A percentile compares a stretch with the other conserved stretches of the same genome.
Conservation (phyloP, 1,140 invertebrate genomes). For the Leptonema lineaticorne region DNA sequence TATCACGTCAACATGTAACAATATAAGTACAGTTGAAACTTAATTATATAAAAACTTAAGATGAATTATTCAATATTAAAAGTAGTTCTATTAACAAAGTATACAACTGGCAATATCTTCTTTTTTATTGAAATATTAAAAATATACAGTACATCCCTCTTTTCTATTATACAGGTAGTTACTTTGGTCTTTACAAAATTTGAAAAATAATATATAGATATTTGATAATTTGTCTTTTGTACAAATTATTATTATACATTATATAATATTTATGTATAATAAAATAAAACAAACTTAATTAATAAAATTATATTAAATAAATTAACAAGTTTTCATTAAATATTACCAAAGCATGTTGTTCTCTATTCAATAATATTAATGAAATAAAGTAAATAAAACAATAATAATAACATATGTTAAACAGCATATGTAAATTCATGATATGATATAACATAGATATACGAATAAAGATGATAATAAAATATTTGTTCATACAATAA, state of each 20-base stretch:
- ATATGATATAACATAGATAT: no score
- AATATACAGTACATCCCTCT: neutral
- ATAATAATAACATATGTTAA: no score
- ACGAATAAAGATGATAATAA: no score
- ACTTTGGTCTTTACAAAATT: constrained; percentile 9
- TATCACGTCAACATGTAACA: neutral
- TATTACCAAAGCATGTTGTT: no score
- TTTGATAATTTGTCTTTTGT: neutral
- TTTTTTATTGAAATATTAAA: neutral
- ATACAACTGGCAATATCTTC: neutral
- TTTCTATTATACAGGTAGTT: neutral
- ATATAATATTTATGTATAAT: no score
- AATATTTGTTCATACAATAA: no score
- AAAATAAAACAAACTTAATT: neutral
- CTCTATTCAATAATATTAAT: no score
- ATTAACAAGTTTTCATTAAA: no score
- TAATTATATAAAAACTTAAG: neutral
- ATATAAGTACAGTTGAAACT: constrained; percentile 1
- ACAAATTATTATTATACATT: neutral
- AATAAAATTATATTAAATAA: neutral
- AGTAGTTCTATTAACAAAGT: neutral
- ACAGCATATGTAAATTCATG: no score
- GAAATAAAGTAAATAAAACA: no score
- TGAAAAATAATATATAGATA: no score
- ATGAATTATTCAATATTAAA: neutral